Base-by-base conservation (phyloP, 2,113 vertebrate genomes). In the Melospiza melodia region DNA sequence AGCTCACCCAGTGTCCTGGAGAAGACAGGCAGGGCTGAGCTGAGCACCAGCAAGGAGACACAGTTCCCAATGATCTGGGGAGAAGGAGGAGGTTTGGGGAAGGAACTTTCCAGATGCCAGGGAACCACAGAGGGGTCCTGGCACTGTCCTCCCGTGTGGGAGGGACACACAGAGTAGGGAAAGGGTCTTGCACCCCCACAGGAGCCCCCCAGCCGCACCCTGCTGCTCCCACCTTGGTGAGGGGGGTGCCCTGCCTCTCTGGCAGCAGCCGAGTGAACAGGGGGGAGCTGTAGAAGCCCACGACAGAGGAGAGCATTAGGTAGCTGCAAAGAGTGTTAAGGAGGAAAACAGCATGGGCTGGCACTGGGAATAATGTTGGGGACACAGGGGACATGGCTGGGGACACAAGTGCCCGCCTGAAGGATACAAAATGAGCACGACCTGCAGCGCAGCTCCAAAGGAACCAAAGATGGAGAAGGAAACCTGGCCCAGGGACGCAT, bases 371-470 rank as follows among this genome's bases (percentile, higher is more conserved):
- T 28, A 3, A 27, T 1, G 18, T 1, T 9, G 37, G 48, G 52
- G 59, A 59, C 63, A 43, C 57, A 7, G 15, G 55, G 39, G 78
- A 75, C 21, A 2, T 35, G 2, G 1, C 48, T 4, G 39, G 58
- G 74, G 87, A 39, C 81, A 58, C 1, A 0, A 15, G 31, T 21
- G 69, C 21, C 74, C 4, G 25, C 35, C 39, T 27, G 66, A 98
- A 99, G 99, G 99, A 99, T 99, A 99, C 99, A 99, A 98, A 91
- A 99, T 99, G 49, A 99, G 99, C 93, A 99, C 49, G 13, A 99
- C 99, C 96, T 99, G 99, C 94, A 99, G 97, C 25, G 98, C 98
- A 28, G 99, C 99, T 39, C 99, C 99, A 6, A 99, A 98, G 58
- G 98, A 99, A 21, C 99, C 99, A 1, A 99, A 98, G 97, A 99